Conservation (phyloP, 2,113 vertebrate species). For the Peromyscus maniculatus region DNA sequence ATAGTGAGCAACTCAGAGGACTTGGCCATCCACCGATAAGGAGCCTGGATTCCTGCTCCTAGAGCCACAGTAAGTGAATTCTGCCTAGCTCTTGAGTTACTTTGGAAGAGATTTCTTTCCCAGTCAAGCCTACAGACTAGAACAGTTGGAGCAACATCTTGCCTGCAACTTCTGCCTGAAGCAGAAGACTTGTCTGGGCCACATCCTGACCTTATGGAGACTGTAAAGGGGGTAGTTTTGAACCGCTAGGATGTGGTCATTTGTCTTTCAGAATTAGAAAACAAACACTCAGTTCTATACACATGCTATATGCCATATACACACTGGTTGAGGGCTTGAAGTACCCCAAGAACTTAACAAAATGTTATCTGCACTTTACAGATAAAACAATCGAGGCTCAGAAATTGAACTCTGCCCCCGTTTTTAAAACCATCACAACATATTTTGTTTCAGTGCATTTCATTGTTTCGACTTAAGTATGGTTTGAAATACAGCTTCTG, state of each 20-base stretch:
- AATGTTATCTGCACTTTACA: slow-evolving; percentile 5
- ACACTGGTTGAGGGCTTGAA: background rate
- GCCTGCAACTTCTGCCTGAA: background rate
- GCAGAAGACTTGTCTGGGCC: background rate
- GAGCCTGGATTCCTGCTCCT: background rate
- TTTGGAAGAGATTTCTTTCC: background rate
- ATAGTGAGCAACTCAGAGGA: background rate
- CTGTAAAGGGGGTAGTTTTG: slow-evolving; percentile 11
- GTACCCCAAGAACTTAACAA: background rate
- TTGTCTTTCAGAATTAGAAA: slow-evolving; percentile 25
- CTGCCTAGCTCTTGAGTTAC: background rate
- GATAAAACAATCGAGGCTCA: slow-evolving; percentile 28
- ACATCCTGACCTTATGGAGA: background rate
- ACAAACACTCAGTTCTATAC: background rate
- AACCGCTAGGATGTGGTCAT: background rate
- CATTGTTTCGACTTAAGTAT: slow-evolving; percentile 34
- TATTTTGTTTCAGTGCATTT: slow-evolving; percentile 43
- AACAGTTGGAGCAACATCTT: background rate
- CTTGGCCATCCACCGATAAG: background rate
- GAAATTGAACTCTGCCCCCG: slow-evolving; percentile 6
- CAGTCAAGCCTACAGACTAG: background rate
- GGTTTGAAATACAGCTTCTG: slow-evolving; percentile 23
- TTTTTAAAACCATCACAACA: background rate
- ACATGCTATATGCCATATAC: background rate
- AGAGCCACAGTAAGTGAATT: background rate